These are phyloP conservation scores for Lasioglossum malachurum DNA, from an alignment of 2,888 invertebrate genomes.

Conservation along the genomic window DNA sequence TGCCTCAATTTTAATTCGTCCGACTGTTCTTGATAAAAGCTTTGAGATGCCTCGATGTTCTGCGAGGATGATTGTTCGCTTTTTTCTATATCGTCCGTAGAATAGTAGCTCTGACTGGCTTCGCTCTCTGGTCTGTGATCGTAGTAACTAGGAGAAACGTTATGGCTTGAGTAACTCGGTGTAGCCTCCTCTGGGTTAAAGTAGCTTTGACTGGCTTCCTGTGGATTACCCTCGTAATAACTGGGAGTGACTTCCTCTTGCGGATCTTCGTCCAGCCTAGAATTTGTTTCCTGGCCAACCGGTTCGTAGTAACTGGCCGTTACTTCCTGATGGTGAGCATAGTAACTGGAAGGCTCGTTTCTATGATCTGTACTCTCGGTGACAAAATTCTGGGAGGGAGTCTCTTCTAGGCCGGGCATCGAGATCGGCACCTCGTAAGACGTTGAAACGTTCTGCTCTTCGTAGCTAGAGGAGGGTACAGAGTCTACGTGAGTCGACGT, in stretches of 20 bases:
- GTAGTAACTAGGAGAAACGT: slow-evolving; percentile 80
- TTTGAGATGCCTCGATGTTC: slow-evolving; percentile 81
- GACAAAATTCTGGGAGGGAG: slow-evolving; percentile 80
- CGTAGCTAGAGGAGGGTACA: slow-evolving; percentile 81
- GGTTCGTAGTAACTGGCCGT: slow-evolving; percentile 79
- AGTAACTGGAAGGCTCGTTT: slow-evolving; percentile 81
- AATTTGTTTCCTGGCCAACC: slow-evolving; percentile 75
- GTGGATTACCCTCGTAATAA: slow-evolving; percentile 77
- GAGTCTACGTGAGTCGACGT: slow-evolving; percentile 80
- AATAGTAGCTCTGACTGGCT: slow-evolving; percentile 82
- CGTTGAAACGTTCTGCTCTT: slow-evolving; percentile 83
- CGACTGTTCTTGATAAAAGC: slow-evolving; percentile 79
- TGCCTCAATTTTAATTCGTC: slow-evolving; percentile 76
- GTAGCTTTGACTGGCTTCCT: slow-evolving; percentile 82
- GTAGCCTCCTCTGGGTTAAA: slow-evolving; percentile 79
- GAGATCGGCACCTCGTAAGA: slow-evolving; percentile 82
- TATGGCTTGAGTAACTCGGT: slow-evolving; percentile 78
- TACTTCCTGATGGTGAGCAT: slow-evolving; percentile 77
- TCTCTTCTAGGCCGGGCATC: slow-evolving; percentile 80
- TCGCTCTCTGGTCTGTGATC: slow-evolving; percentile 80
- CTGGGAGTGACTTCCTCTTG: slow-evolving; percentile 80
- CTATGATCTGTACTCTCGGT: slow-evolving; percentile 80
- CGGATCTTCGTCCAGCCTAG: slow-evolving; percentile 76
- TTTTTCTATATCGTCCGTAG: slow-evolving; percentile 76
- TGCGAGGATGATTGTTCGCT: slow-evolving; percentile 77